Base-by-base conservation (phyloP, 2,113 vertebrate genomes). In the Gnathochromis pfefferi region DNA sequence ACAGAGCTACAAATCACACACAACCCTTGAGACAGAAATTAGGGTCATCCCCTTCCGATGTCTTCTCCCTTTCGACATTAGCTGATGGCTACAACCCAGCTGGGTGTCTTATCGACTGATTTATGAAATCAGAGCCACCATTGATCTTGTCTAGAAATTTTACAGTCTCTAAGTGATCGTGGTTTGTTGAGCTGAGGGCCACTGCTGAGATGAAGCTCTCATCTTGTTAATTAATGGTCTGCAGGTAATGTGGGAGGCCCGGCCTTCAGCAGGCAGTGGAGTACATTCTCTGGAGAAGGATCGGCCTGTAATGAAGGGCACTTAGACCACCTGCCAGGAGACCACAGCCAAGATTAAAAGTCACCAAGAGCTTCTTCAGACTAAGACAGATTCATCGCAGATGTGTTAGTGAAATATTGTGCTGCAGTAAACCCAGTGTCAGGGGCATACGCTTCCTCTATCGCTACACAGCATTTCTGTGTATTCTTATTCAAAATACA, bases 191-290 rank as follows among this genome's bases (percentile, higher is more conserved):
- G 90, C 83, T 89, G 82, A 89, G 89, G 81, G 87, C 81, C 55
- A 82, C 87, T 78, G 85, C 60, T 87, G 63, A 49, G 89, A 88
- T 81, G 83, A 84, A 83, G 89, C 82, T 83, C 89, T 89, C 85
- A 57, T 88, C 89, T 85, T 68, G 68, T 89, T 95, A 95, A 96
- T 95, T 90, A 96, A 96, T 93, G 88, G 91, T 88, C 55, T 91
- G 88, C 75, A 93, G 90, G 91, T 94, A 86, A 88, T 85, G 91
- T 92, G 92, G 91, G 91, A 70, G 84, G 85, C 81, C 57, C 38
- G 7, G 70, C 51, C 89, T 93, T 38, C 86, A 81, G 80, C 81
- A 47, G 88, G 89, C 84, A 85, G 83, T 82, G 87, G 83, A 94
- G 89, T 78, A 53, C 73, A 51, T 85, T 91, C 93, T 92, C 90